Conservation (phyloP, 2,888 invertebrate genomes). For the Meiosimyza decipiens region DNA sequence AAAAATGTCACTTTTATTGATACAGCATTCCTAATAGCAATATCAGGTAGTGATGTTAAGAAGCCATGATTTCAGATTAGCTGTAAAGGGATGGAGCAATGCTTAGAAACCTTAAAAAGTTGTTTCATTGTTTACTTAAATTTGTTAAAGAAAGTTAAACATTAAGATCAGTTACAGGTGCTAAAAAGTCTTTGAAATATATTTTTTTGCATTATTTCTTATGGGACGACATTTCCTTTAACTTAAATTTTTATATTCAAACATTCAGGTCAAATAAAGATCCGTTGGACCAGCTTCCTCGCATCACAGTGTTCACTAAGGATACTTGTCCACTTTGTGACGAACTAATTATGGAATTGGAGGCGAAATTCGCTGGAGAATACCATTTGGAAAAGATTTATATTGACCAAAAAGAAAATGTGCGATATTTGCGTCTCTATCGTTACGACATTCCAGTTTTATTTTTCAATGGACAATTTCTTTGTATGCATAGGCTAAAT, state of each 20-base stretch:
- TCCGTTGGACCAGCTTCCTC: slow-evolving; percentile 65
- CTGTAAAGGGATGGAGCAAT: too few species aligned
- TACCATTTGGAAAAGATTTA: slow-evolving; percentile 79
- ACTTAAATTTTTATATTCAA: not conserved
- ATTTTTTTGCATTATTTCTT: slow-evolving; percentile 15
- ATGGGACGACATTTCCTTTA: too few species aligned
- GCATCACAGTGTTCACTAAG: slow-evolving; percentile 84
- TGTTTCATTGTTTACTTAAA: too few species aligned
- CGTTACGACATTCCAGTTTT: slow-evolving; percentile 89
- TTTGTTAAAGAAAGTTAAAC: not conserved
- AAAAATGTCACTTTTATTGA: too few species aligned
- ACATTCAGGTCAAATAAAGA: slow-evolving; percentile 1
- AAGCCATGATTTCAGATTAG: too few species aligned
- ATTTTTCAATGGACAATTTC: slow-evolving; percentile 83
- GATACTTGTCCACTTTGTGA: slow-evolving; percentile 86
- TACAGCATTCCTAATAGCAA: too few species aligned
- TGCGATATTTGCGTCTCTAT: slow-evolving; percentile 79
- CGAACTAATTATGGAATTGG: slow-evolving; percentile 76
- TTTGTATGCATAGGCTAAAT: slow-evolving; percentile 82
- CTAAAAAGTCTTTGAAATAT: not conserved
- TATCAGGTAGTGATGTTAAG: too few species aligned
- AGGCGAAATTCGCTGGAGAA: slow-evolving; percentile 70
- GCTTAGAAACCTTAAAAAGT: too few species aligned
- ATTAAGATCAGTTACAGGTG: not conserved
- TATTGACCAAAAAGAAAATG: slow-evolving; percentile 79